Evolutionary conservation across 2,888 invertebrate species (phyloP), one percentile per base, ranked within the genome.

Genomic region (Dinocampus coccinellae): DNA sequence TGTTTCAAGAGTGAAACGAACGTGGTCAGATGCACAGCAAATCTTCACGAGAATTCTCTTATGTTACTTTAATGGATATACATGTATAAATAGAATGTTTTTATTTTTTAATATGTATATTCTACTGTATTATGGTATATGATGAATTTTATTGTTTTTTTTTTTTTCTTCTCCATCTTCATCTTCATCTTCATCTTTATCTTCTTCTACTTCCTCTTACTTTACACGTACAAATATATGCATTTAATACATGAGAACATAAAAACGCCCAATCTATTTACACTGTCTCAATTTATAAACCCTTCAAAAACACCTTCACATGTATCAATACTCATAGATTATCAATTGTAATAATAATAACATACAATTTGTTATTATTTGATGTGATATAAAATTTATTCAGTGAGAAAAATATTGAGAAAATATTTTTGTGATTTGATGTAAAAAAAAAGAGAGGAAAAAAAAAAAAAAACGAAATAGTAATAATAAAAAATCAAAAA

Each of bases 1-100:
- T 81, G 84, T 83, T 83, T 69, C 67, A 63, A 20, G 65, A 52
- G 22, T 58, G 67, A 77, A 77, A 78, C 78, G 78, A 79, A 33
- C 63, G 39, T 24, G 52, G 33, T 33, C 52, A 47, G 47, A 22
- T 16, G n/a, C 36, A n/a, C 58, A 60, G 42, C 33, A 29, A 52
- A 53, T 39, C 42, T 26, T 29, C 16, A n/a, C 29, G 20, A 60
- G 61, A 60, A 29, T 29, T 68, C n/a, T 33, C 42, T 60, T 42
- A 47, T n/a, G 47, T 52, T 53, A 20, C 47, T 57, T 47, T 57
- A 60, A 58, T 58, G 36, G 42, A 47, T 47, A 52, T 52, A 24
- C 22, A 36, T 60, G 60, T 36, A 47, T 47, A 16, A 47, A 47
- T 47, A 47, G 47, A 47, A 47, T 47, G 47, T 47, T 47, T 16